Evolutionary conservation across 2,888 invertebrate genomes (phyloP).

Genomic region (Biston stratarius): DNA sequence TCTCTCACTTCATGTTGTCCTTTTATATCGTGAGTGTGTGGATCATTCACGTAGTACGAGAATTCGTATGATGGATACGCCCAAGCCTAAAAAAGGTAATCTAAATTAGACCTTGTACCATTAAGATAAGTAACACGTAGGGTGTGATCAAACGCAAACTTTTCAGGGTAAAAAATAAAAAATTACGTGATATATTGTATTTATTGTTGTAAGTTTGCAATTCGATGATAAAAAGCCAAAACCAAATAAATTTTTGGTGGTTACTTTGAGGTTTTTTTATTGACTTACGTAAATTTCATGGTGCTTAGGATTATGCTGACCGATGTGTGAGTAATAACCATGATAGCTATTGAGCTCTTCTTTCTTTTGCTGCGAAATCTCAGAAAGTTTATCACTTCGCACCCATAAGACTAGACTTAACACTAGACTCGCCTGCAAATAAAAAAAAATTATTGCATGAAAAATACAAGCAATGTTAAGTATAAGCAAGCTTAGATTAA

Average conservation of each 20-base stretch:
- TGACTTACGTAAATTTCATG: constrained; percentile 75
- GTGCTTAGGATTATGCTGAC: constrained; percentile 64
- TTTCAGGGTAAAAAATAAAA: too few species aligned
- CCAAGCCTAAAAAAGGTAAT: constrained; percentile 59
- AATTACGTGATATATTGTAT: too few species aligned
- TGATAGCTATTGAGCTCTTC: constrained; percentile 54
- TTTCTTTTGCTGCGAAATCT: constrained; percentile 68
- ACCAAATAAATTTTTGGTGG: too few species aligned
- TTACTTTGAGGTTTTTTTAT: too few species aligned
- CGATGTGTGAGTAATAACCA: constrained; percentile 63
- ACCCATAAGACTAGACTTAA: constrained; percentile 59
- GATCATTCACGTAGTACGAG: constrained; percentile 84
- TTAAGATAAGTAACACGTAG: neutral
- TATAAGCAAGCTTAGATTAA: too few species aligned
- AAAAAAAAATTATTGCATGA: neutral
- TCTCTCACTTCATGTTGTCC: constrained; percentile 79
- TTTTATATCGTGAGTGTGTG: constrained; percentile 84
- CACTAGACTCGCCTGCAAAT: constrained; percentile 58
- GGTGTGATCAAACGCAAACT: too few species aligned
- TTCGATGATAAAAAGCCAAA: too few species aligned
- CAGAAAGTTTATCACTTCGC: constrained; percentile 57
- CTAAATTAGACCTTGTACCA: neutral
- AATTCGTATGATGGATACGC: constrained; percentile 82
- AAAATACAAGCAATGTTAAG: neutral
- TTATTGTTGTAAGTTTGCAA: too few species aligned